phyloP scores from a whole-genome alignment of 2,797 vertebrate genomes.

The Lutjanus argentimaculatus region DNA sequence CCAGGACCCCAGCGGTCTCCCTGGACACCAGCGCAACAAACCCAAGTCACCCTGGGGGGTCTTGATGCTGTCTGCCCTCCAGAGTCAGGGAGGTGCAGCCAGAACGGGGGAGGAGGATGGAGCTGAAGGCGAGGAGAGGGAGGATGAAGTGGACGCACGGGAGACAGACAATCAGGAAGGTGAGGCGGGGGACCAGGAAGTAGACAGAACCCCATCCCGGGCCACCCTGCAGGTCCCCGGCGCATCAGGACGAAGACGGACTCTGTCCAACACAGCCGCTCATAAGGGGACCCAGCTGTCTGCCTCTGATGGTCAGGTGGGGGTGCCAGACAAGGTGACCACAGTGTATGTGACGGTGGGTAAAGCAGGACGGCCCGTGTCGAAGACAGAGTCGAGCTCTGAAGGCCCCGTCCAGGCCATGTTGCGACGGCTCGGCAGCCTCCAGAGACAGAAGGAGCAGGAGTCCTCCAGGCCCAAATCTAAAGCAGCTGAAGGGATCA shows the following conservation, averaged over 20 bases:
- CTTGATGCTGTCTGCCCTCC: slow-evolving; percentile 81
- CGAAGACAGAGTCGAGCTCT: slow-evolving; percentile 73
- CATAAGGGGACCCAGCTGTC: slow-evolving; percentile 78
- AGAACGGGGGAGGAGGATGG: slow-evolving; percentile 61
- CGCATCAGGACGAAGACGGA: slow-evolving; percentile 76
- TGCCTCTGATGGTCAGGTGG: slow-evolving; percentile 71
- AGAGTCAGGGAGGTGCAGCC: slow-evolving; percentile 61
- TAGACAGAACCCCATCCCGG: slow-evolving; percentile 56
- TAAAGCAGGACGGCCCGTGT: slow-evolving; percentile 73
- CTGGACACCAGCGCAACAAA: slow-evolving; percentile 82
- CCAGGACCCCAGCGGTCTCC: slow-evolving; percentile 81
- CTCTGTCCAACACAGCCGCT: slow-evolving; percentile 78
- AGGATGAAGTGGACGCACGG: slow-evolving; percentile 61
- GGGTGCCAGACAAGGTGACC: slow-evolving; percentile 81
- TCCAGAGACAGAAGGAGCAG: slow-evolving; percentile 88
- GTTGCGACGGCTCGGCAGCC: slow-evolving; percentile 91
- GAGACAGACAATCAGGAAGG: slow-evolving; percentile 63
- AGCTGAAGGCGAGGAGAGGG: slow-evolving; percentile 58
- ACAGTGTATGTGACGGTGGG: slow-evolving; percentile 94
- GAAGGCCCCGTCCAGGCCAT: slow-evolving; percentile 90
- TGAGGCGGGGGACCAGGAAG: slow-evolving; percentile 70
- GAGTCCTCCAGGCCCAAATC: slow-evolving; percentile 74
- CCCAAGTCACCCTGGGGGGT: slow-evolving; percentile 87
- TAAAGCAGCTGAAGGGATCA: slow-evolving; percentile 80
- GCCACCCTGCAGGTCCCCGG: slow-evolving; percentile 62